These are phyloP conservation scores for Bungarus multicinctus DNA, from an alignment of 2,113 vertebrate species.

Conservation along the genomic window DNA sequence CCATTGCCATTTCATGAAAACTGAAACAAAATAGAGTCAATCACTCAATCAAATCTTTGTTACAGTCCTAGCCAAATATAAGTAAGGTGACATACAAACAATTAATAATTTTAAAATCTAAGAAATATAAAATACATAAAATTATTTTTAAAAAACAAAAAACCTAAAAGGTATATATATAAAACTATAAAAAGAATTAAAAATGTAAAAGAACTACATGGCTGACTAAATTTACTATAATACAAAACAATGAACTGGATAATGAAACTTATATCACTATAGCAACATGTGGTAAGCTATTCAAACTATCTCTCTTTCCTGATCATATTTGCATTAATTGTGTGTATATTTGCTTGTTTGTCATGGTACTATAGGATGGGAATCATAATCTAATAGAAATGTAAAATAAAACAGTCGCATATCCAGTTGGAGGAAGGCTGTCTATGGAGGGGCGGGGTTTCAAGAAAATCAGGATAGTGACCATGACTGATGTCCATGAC, in stretches of 20 bases:
- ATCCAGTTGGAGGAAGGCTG: background rate
- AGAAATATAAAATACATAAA: background rate
- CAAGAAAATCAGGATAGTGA: background rate
- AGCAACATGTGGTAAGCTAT: background rate
- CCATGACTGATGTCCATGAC: background rate
- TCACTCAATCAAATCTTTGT: background rate
- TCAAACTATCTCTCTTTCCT: background rate
- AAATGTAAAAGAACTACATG: background rate
- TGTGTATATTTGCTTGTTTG: background rate
- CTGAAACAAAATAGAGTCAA: constrained; percentile 63
- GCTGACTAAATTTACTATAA: background rate
- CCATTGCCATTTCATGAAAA: constrained; percentile 85
- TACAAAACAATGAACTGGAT: background rate
- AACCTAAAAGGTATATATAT: background rate
- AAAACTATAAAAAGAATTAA: background rate
- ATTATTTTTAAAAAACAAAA: background rate
- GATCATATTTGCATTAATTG: background rate
- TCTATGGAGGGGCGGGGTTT: background rate
- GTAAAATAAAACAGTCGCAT: background rate
- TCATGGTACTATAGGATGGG: background rate
- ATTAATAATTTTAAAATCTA: background rate
- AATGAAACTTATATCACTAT: background rate
- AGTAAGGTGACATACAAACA: background rate
- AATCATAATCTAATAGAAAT: background rate
- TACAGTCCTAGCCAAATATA: background rate